Evolutionary conservation across 2,113 vertebrate genomes (phyloP).

Genomic region (Recurvirostra avosetta): DNA sequence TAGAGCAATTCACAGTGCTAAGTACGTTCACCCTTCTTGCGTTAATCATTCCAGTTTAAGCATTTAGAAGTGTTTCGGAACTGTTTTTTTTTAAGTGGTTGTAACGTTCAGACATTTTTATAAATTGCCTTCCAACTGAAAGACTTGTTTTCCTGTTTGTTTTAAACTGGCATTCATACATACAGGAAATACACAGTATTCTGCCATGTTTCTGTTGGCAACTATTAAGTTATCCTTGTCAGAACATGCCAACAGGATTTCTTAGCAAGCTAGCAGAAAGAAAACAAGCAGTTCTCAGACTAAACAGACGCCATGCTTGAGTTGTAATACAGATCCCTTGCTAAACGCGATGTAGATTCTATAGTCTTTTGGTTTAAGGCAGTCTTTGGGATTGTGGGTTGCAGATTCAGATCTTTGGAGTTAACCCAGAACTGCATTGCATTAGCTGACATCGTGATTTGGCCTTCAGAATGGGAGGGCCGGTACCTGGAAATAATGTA

Average conservation of each 20-base stretch:
- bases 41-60: constrained; percentile 36
- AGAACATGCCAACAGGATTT: constrained; percentile 75
- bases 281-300: constrained; percentile 68
- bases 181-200: constrained; percentile 68
- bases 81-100: constrained; percentile 6
- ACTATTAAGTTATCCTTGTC: constrained; percentile 64
- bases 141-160: constrained; percentile 75
- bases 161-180: constrained; percentile 64
- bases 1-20: neutral
- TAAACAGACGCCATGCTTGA: constrained; percentile 61
- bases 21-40: neutral
- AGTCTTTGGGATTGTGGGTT: neutral
- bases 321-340: constrained; percentile 11
- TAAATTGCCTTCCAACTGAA: constrained; percentile 54
- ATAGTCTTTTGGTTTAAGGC: neutral
- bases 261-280: constrained; percentile 65
- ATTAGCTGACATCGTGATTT: neutral
- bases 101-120: constrained; percentile 53
- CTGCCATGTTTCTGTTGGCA: constrained; percentile 80
- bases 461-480: neutral
- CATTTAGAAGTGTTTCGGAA: constrained; percentile 16
- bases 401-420: constrained; percentile 2
- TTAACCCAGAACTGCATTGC: neutral
- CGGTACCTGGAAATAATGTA: neutral
- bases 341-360: neutral